A percentile compares a stretch with the other conserved stretches of the same genome.
Conservation (phyloP, 2,797 vertebrate genomes). For the Alosa sapidissima region DNA sequence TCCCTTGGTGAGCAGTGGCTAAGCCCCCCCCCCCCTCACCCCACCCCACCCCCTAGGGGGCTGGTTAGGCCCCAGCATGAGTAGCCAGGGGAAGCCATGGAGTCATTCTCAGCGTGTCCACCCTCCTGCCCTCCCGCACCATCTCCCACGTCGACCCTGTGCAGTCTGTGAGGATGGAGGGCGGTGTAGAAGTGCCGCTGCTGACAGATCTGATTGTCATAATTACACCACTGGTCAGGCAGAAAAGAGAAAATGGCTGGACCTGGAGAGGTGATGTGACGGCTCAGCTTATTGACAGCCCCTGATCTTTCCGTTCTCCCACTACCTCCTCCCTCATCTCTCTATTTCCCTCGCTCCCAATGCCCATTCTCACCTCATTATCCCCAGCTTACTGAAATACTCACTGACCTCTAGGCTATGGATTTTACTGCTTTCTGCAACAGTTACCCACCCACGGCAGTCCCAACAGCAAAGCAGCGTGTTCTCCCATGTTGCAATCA, state of each 20-base stretch:
- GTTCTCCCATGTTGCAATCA: not conserved
- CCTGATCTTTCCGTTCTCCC: not conserved
- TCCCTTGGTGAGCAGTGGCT: not conserved
- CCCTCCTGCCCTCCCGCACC: conserved; percentile 45
- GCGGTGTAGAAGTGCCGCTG: conserved; percentile 62
- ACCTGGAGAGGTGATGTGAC: conserved; percentile 65
- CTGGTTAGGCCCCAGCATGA: not conserved
- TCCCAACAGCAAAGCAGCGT: not conserved
- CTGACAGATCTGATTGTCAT: conserved; percentile 74
- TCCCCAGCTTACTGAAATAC: not conserved
- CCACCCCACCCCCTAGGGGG: not conserved
- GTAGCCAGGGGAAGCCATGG: conserved; percentile 53
- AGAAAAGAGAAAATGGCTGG: conserved; percentile 66
- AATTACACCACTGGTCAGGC: conserved; percentile 65
- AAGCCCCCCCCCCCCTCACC: not conserved
- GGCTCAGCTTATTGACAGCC: not conserved
- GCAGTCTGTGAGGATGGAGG: conserved; percentile 63
- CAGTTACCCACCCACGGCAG: not conserved
- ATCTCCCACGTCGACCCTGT: conserved; percentile 61
- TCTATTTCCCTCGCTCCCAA: not conserved
- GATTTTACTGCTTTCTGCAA: not conserved
- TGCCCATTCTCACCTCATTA: not conserved
- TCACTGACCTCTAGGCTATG: not conserved
- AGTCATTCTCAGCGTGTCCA: conserved; percentile 65
- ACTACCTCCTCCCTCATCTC: not conserved